A percentile compares a stretch with the other conserved stretches of the same genome.
phyloP scores from a whole-genome alignment of 2,797 vertebrate species.

The Gobio occitaniae region DNA sequence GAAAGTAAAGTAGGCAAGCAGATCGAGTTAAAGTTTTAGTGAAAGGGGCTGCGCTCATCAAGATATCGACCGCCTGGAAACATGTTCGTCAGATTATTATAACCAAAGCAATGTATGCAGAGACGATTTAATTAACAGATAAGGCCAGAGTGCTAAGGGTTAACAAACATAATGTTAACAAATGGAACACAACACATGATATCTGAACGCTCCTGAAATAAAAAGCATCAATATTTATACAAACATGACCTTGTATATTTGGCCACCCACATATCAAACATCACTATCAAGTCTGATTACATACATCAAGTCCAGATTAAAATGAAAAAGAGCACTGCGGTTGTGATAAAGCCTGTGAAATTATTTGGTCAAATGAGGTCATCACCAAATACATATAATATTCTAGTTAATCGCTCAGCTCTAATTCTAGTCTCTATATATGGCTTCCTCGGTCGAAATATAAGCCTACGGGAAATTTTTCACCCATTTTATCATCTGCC shows the following conservation, averaged over 20 bases:
- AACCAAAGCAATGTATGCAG: constrained; percentile 14
- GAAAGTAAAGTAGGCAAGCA: constrained; percentile 35
- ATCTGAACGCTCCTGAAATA: constrained; percentile 1
- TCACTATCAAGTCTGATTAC: neutral
- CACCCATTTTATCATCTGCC: neutral
- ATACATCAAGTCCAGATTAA: constrained; percentile 6
- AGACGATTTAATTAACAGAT: constrained; percentile 56
- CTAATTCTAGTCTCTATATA: neutral
- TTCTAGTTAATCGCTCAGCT: neutral
- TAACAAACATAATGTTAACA: neutral
- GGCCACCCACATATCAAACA: neutral
- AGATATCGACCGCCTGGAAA: constrained; percentile 64
- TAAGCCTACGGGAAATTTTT: neutral
- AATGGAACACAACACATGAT: neutral
- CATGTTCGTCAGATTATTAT: constrained; percentile 43
- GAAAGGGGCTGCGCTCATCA: constrained; percentile 56
- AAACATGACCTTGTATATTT: constrained; percentile 1
- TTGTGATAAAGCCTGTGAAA: neutral
- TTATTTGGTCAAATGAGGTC: neutral
- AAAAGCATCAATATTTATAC: constrained; percentile 23
- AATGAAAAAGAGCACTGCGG: neutral
- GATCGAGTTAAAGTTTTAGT: constrained; percentile 38
- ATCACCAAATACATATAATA: neutral
- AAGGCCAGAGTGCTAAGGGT: constrained; percentile 23
- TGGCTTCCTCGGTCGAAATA: neutral